phyloP scores from a whole-genome alignment of 2,113 vertebrate species.

The Aptenodytes patagonicus region DNA sequence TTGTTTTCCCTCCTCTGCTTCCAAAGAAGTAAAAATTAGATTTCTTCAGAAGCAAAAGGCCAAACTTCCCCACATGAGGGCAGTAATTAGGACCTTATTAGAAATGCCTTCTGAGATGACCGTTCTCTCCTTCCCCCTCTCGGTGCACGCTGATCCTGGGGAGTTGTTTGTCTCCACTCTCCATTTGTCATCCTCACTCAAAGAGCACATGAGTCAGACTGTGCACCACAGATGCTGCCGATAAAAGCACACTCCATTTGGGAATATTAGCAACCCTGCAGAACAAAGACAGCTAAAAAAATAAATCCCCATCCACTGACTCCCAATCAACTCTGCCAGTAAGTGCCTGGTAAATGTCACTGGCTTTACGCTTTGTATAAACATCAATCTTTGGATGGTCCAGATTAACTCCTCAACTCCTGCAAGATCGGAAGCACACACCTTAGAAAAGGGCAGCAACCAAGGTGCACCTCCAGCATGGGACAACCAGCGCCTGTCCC shows the following conservation, averaged over 20 bases:
- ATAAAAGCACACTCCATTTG: not conserved
- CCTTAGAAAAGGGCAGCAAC: accelerated
- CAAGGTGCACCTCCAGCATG: accelerated
- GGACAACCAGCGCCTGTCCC: not conserved
- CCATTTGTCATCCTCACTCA: constrained; percentile 18
- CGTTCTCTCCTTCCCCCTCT: not conserved
- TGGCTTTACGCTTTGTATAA: not conserved
- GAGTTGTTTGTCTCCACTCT: constrained; percentile 18
- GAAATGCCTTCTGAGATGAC: not conserved
- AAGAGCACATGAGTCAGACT: constrained; percentile 37
- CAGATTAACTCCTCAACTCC: not conserved
- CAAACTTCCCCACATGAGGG: not conserved
- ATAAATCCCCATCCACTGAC: not conserved
- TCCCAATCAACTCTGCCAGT: not conserved
- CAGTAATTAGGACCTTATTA: not conserved
- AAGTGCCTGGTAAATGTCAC: not conserved
- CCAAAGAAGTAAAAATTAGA: not conserved
- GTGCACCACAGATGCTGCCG: constrained; percentile 3
- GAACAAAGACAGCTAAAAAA: constrained; percentile 15
- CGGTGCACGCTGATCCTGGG: not conserved
- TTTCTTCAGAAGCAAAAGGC: not conserved
- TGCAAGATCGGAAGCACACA: not conserved
- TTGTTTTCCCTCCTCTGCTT: not conserved
- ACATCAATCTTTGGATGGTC: not conserved
- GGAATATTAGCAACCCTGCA: not conserved